A percentile compares a stretch with the other conserved stretches of the same genome.
phyloP scores from a whole-genome alignment of 2,888 invertebrate species.

The Salpingus planirostris region DNA sequence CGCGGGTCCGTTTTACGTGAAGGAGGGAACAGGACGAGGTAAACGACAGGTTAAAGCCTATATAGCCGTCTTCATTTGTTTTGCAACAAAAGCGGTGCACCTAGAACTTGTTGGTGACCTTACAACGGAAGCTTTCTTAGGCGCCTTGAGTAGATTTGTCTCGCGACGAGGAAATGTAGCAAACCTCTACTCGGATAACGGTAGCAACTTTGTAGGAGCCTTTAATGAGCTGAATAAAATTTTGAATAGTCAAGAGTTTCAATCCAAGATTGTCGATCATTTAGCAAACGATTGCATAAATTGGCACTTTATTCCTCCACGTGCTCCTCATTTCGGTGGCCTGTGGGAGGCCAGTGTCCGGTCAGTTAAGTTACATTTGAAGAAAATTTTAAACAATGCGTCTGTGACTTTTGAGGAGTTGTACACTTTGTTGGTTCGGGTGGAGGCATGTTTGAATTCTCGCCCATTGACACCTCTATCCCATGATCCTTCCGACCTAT shows the following conservation, averaged over 20 bases:
- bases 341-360: not conserved
- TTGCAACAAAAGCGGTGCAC: slow-evolving; percentile 1
- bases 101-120: slow-evolving; percentile 2
- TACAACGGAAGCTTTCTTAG: not conserved
- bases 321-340: not conserved
- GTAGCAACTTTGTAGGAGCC: not conserved
- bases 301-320: not conserved
- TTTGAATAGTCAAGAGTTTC: not conserved
- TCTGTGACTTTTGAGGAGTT: not conserved
- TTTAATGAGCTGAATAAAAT: not conserved
- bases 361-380: not conserved
- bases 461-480: too few relatives aligned
- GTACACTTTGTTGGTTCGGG: not conserved
- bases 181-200: not conserved
- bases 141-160: not conserved
- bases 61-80: slow-evolving; percentile 1
- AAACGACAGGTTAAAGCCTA: slow-evolving; percentile 1
- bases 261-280: too few relatives aligned
- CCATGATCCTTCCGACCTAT: too few relatives aligned
- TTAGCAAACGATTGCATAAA: too few relatives aligned
- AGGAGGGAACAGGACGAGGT: not conserved
- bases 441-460: not conserved
- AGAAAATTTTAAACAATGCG: not conserved
- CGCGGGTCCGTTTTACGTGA: slow-evolving; percentile 1
- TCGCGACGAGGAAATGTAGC: not conserved